A percentile compares a stretch with the other conserved stretches of the same genome.
These are phyloP conservation scores for Pemphredon lugubris DNA, from an alignment of 2,888 invertebrate species.

Conservation along the genomic window DNA sequence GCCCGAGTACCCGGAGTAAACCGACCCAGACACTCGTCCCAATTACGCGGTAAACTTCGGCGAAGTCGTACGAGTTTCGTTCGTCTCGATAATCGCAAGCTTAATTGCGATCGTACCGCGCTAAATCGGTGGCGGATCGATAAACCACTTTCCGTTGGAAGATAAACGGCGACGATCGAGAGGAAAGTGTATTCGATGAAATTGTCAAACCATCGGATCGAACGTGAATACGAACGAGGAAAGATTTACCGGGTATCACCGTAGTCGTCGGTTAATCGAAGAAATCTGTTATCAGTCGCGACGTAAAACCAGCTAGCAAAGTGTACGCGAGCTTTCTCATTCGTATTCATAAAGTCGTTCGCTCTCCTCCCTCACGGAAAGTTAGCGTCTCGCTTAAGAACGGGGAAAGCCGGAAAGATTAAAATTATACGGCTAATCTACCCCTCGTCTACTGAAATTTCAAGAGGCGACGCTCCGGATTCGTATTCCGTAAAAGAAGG, in stretches of 20 bases:
- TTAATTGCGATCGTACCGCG: too few relatives aligned
- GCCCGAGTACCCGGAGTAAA: too few relatives aligned
- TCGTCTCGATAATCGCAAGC: too few relatives aligned
- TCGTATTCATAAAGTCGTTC: slow-evolving; percentile 48
- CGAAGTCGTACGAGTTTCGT: too few relatives aligned
- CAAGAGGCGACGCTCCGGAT: background rate
- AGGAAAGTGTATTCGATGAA: too few relatives aligned
- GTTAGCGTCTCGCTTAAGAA: slow-evolving; percentile 17
- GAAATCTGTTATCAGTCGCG: background rate
- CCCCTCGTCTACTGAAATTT: background rate
- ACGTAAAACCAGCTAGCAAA: slow-evolving; percentile 40
- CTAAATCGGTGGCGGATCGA: too few relatives aligned
- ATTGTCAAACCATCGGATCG: too few relatives aligned
- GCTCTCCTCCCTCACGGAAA: background rate
- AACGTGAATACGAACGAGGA: background rate
- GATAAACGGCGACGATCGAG: too few relatives aligned
- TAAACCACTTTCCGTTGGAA: too few relatives aligned
- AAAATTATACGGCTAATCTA: slow-evolving; percentile 8
- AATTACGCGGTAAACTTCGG: too few relatives aligned
- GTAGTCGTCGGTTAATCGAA: background rate
- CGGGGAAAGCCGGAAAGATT: slow-evolving; percentile 14
- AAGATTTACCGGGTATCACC: background rate
- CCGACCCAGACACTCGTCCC: too few relatives aligned
- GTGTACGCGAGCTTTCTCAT: slow-evolving; percentile 40
- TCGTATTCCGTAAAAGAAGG: too few relatives aligned